Percentiles rank a stretch among this genome's conserved stretches.
phyloP scores from a whole-genome alignment of 2,888 invertebrate genomes.

The Mycalesis mineus region DNA sequence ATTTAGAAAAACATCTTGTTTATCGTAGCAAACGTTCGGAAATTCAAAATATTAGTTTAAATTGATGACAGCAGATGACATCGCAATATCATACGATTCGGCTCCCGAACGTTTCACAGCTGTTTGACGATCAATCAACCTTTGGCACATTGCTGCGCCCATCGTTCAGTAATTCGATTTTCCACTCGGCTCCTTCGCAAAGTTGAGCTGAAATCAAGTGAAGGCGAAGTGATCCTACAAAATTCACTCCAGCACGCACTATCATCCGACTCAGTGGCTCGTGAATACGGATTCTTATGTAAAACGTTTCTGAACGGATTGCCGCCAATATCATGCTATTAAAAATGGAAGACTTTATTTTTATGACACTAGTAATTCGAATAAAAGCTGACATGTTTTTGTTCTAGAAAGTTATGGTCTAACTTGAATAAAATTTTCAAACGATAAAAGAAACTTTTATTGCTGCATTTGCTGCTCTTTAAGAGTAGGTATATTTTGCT shows the following conservation, averaged over 20 bases:
- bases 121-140: conserved; percentile 28
- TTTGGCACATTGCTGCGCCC: conserved; percentile 34
- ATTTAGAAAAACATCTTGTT: neutral
- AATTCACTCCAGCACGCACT: conserved; percentile 51
- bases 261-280: conserved; percentile 68
- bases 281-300: conserved; percentile 67
- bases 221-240: conserved; percentile 44
- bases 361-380: too few relatives aligned
- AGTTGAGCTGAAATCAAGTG: conserved; percentile 40
- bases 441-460: too few relatives aligned
- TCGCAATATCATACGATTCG: conserved; percentile 2
- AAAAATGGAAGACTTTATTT: conserved; percentile 21
- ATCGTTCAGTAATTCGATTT: conserved; percentile 45
- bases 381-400: too few relatives aligned
- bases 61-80: neutral
- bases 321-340: conserved; percentile 15
- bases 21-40: neutral
- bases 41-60: neutral
- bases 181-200: conserved; percentile 50
- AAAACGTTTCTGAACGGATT: conserved; percentile 48
- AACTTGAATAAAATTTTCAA: too few relatives aligned
- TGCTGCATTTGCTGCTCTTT: too few relatives aligned
- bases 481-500: too few relatives aligned
- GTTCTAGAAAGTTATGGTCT: too few relatives aligned
- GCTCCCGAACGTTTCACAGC: neutral